Base-by-base conservation (phyloP, 2,797 vertebrate species). In the Alectoris magna region DNA sequence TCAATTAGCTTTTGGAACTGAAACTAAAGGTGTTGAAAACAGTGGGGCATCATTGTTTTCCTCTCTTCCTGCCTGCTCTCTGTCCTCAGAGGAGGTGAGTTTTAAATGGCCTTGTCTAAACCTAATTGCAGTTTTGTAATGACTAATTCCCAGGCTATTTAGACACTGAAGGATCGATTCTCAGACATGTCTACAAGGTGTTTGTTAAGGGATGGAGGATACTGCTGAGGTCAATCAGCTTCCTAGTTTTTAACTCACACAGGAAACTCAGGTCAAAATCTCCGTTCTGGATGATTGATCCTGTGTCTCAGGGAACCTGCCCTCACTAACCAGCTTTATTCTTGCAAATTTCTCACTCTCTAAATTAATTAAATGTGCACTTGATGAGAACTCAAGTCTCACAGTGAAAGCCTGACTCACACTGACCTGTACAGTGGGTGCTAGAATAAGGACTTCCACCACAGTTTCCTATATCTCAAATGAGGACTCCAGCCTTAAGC, bases 21-120 rank as follows among this genome's bases (percentile, higher is more conserved):
- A 71, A 92, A 67, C 27, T 59, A 64, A 89, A 86, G 27, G 83
- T 86, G 67, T 83, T 68, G 67, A 74, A 84, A 94, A 64, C 90
- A 60, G 74, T 55, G 59, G 41, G 51, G 27, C 0, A 0, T 81
- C 86, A 72, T 91, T 94, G 94, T 95, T 95, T 95, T 94, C 73
- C 75, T 84, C 73, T 84, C 48, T 70, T 92, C 93, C 77, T 91
- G 88, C 79, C 80, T 88, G 77, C 73, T 92, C 53, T 53, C 49
- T 31, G 2, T 81, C 94, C 92, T 91, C 87, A 88, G 87, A 1
- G 85, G 89, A 93, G 56, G 80, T 82, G 86, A 64, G 88, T 94
- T 96, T 93, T 94, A 96, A 96, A 96, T 93, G 83, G 94, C 90
- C 85, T 91, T 95, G 95, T 95, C 94, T 94, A 95, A 96, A 95